A percentile compares a stretch with the other conserved stretches of the same genome.
Conservation (phyloP, 2,888 invertebrate species). For the Lepas anatifera region DNA sequence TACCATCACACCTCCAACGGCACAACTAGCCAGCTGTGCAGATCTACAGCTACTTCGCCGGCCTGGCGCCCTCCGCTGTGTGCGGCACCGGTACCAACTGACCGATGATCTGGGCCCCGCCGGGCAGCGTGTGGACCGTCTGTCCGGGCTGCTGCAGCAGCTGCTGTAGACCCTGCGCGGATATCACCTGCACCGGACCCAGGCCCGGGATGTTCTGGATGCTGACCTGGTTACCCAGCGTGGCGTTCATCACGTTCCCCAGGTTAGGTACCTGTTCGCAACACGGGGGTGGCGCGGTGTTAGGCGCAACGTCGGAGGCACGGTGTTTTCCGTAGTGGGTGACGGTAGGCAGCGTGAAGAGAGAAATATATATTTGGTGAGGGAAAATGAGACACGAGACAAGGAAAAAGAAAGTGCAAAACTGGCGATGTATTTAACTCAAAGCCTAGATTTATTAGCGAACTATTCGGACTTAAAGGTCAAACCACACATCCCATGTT, state of each 20-base stretch:
- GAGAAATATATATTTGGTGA: background rate
- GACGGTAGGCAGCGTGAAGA: no score
- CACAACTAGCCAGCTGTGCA: no score
- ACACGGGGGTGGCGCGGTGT: background rate
- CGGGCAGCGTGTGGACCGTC: constrained; percentile 30
- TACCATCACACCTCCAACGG: no score
- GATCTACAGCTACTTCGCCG: no score
- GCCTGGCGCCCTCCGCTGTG: background rate
- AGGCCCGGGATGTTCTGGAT: constrained; percentile 49
- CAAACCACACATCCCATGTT: background rate
- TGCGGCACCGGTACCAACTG: constrained; percentile 27
- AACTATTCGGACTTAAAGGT: background rate
- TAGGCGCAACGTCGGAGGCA: background rate
- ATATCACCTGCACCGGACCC: constrained; percentile 70
- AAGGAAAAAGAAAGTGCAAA: background rate
- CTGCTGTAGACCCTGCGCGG: constrained; percentile 45
- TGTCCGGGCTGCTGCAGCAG: constrained; percentile 17
- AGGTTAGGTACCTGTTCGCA: background rate
- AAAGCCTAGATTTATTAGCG: background rate
- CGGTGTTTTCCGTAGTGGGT: no score
- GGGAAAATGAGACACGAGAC: background rate
- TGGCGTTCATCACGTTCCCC: background rate
- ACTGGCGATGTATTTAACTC: background rate
- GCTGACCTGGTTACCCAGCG: background rate
- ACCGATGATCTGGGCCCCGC: constrained; percentile 32